Conservation (phyloP, 2,797 vertebrate species). For the Lacerta bilineata region DNA sequence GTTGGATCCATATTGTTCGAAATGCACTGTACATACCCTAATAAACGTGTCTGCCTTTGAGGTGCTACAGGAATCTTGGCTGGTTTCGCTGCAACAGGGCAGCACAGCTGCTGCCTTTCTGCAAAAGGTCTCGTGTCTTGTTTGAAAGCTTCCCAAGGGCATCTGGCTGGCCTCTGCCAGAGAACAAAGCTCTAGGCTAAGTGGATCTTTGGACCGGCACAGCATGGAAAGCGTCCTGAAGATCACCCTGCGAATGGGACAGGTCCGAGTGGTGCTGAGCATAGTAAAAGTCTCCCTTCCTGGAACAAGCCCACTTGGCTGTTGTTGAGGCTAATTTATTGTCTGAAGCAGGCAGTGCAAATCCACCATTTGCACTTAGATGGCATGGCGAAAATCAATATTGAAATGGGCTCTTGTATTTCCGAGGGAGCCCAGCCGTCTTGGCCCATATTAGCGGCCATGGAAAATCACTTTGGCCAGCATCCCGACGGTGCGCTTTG, state of each 20-base stretch:
- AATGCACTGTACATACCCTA: not conserved
- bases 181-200: not conserved
- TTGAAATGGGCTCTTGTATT: not conserved
- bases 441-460: not conserved
- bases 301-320: not conserved
- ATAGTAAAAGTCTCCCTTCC: not conserved
- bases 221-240: not conserved
- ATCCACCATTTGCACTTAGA: rapidly evolving
- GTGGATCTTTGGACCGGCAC: not conserved
- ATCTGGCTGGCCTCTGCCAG: not conserved
- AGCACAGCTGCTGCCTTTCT: too few relatives aligned
- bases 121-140: not conserved
- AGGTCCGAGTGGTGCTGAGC: not conserved
- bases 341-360: rapidly evolving
- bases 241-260: not conserved
- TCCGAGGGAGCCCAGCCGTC: not conserved
- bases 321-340: not conserved
- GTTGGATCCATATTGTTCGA: too few relatives aligned
- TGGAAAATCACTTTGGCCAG: slow-evolving; percentile 26
- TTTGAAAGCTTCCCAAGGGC: not conserved
- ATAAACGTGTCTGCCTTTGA: too few relatives aligned
- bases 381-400: not conserved
- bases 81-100: too few relatives aligned
- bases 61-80: too few relatives aligned
- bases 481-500: not conserved